Base-by-base conservation (phyloP, 2,888 invertebrate species). In the Mamestra brassicae region DNA sequence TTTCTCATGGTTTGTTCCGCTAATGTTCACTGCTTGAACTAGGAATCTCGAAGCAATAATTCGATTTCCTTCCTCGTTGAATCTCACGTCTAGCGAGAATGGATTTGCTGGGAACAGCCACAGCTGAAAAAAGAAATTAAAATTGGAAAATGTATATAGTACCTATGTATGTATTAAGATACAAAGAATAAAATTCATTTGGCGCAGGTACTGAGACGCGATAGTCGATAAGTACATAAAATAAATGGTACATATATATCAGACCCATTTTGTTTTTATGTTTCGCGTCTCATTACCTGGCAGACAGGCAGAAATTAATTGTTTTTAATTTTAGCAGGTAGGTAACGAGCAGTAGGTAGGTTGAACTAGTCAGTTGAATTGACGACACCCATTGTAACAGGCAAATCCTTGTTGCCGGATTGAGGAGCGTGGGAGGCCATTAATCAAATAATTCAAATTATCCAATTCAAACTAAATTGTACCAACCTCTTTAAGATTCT, bases 1-100 rank as follows among this genome's bases (percentile, higher is more conserved):
- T 89, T 99, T 98, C 90, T 99, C 99, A 88, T 98, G 98, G 92
- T 98, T 98, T 0, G 99, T 98, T 69, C 99, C 98, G 71, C 98
- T 98, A 63, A 99, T 98, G 89, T 99, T 98, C 3, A 98, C 98
- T 0, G 99, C 98, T 93, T 99, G 98, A 67, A 99, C 98, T 64
- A 99, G 96, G 90, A 98, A 98, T 76, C 99, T 97, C 63, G 99
- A 98, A 1, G 98, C 98, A 5, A 98, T 90, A 45, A 99, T 99
- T 89, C 97, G 97, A 65, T 98, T 97, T 2, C 97, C 97, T 66
- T 97, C 97, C 55, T 98, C 97, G 89, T 98, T 98, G 88, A 99
- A 98, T 90, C 97, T 98, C 0, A 99, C 98, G 90, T 99, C 99
- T 83, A 98, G 94, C 5, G 98, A 98, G 91, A 98, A 98, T 3